Evolutionary conservation across 1,140 invertebrate species (phyloP), one percentile per base, ranked within the genome.

Genomic region (Maniola jurtina): DNA sequence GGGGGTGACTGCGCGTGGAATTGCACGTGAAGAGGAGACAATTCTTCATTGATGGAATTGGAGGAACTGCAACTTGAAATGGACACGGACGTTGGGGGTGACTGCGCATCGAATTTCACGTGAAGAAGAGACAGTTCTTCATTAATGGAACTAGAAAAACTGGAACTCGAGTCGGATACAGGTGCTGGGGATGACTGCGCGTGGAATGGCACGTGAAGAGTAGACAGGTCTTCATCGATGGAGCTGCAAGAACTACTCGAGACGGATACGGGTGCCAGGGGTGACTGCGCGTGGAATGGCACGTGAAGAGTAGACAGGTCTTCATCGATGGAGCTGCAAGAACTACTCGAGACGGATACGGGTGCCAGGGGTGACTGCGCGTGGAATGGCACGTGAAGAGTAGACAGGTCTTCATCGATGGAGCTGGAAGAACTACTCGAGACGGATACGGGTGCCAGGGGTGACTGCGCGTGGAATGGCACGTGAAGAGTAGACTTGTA

Each of bases 161-260:
- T n/a, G 91, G 80, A 16, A n/a, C n/a, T n/a, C 8, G 89, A 91
- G 6, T 91, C 83, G 10, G 92, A 92, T 16, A 90, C 88, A 3
- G 91, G 80, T 16, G 79, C 77, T 50, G 86, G 79, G 14, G 84
- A 86, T 38, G 90, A 89, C 67, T 89, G 84, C 40, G 88, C 83
- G 47, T 91, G 81, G 73, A 95, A 94, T 76, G 94, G 92, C 52
- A 94, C 94, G 62, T 92, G 93, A 6, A 88, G 74, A 57, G 91
- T n/a, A n/a, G n/a, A n/a, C n/a, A n/a, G n/a, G n/a, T n/a, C n/a
- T n/a, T n/a, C n/a, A n/a, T n/a, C n/a, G n/a, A n/a, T n/a, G n/a
- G n/a, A n/a, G n/a, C n/a, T n/a, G n/a, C n/a, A n/a, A n/a, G n/a
- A n/a, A n/a, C n/a, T n/a, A n/a, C n/a, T n/a, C 8, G 89, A 91